Percentiles rank a stretch among this genome's conserved stretches.
Evolutionary conservation across 2,113 vertebrate species (phyloP).

Genomic region (Papio anubis): DNA sequence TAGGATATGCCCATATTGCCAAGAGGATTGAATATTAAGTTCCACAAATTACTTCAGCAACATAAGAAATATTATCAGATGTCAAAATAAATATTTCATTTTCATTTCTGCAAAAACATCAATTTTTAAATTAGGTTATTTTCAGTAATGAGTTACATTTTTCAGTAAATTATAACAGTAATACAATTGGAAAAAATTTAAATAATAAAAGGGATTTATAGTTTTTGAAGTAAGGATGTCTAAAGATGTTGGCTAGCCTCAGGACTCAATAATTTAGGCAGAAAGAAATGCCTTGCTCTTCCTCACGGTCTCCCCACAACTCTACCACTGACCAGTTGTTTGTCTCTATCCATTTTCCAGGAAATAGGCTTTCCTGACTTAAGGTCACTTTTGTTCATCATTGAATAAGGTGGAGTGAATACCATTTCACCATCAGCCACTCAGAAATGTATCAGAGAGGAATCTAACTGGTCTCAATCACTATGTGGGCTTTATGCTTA

Average conservation of each 20-base stretch:
- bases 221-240: not conserved
- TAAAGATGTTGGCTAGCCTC: not conserved
- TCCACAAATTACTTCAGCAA: not conserved
- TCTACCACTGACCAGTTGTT: fast-evolving
- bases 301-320: too few species aligned
- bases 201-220: not conserved
- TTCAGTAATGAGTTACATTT: not conserved
- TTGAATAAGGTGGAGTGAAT: not conserved
- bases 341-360: not conserved
- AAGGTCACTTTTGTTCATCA: not conserved
- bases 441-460: not conserved
- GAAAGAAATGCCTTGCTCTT: not conserved
- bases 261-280: not conserved
- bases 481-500: fast-evolving
- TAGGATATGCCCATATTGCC: not conserved
- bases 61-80: not conserved
- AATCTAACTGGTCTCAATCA: not conserved
- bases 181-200: not conserved
- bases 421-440: not conserved
- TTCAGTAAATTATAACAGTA: not conserved
- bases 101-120: not conserved
- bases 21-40: not conserved
- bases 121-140: not conserved
- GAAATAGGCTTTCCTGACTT: not conserved
- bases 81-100: not conserved